Evolutionary conservation across 2,888 invertebrate genomes (phyloP).

Genomic region (Erebia palarica): DNA sequence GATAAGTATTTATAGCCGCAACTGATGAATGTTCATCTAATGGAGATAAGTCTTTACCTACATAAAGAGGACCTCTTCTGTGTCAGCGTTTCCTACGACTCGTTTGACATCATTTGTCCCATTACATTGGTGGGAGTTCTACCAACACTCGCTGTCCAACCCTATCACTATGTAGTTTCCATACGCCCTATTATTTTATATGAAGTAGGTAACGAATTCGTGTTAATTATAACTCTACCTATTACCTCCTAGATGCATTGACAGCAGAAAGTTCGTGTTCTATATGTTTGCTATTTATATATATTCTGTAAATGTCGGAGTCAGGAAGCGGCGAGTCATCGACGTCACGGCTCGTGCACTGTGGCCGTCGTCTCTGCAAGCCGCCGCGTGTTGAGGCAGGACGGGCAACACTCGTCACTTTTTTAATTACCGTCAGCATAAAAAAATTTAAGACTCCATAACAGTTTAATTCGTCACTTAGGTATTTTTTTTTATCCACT

Average conservation of each 20-base stretch:
- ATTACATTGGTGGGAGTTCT: too few species aligned
- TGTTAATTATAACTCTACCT: neutral
- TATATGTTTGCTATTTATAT: constrained; percentile 42
- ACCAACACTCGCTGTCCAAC: too few species aligned
- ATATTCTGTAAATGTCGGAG: constrained; percentile 41
- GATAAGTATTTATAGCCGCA: too few species aligned
- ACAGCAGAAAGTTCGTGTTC: constrained; percentile 7
- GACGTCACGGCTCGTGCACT: constrained; percentile 40
- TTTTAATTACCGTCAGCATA: constrained; percentile 56
- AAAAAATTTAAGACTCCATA: constrained; percentile 4
- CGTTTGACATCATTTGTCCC: too few species aligned
- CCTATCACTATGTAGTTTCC: too few species aligned
- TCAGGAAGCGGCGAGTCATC: constrained; percentile 38
- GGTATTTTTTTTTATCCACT: too few species aligned
- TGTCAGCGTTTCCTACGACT: neutral
- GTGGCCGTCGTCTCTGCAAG: constrained; percentile 51
- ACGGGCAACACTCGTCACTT: constrained; percentile 55
- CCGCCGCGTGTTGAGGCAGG: constrained; percentile 77
- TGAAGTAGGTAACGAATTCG: neutral
- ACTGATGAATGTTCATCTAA: too few species aligned
- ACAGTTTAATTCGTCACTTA: neutral
- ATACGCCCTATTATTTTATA: neutral
- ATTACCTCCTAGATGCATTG: neutral
- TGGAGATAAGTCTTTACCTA: neutral
- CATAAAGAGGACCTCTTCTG: neutral